These are phyloP conservation scores for Ctenicera cuprea DNA, from an alignment of 2,888 invertebrate genomes.

Conservation along the genomic window DNA sequence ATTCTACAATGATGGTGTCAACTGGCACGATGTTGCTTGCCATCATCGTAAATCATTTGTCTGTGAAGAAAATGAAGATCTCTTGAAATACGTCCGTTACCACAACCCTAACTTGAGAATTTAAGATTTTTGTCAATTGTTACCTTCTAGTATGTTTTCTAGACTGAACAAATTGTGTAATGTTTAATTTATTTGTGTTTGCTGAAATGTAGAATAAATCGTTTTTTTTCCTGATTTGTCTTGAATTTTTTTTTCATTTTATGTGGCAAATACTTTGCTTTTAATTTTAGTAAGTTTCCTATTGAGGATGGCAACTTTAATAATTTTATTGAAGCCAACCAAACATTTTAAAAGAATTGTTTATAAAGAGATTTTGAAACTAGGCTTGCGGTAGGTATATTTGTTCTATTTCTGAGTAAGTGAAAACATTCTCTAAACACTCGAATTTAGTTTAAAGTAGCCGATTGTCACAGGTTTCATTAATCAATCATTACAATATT, in stretches of 20 bases:
- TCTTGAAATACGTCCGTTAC: constrained; percentile 89
- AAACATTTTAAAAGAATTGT: too few relatives aligned
- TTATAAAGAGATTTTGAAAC: too few relatives aligned
- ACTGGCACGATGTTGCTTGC: constrained; percentile 95
- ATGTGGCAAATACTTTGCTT: neutral
- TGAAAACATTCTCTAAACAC: too few relatives aligned
- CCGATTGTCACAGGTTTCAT: too few relatives aligned
- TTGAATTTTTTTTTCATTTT: neutral
- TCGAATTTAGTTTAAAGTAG: too few relatives aligned
- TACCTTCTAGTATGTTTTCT: constrained; percentile 13
- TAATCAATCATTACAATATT: too few relatives aligned
- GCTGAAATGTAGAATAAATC: constrained; percentile 4
- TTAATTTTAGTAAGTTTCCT: neutral
- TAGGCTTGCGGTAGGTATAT: too few relatives aligned
- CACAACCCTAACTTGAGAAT: constrained; percentile 87
- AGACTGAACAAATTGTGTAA: constrained; percentile 5
- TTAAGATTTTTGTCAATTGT: constrained; percentile 69
- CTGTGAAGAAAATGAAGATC: constrained; percentile 91
- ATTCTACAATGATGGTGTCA: constrained; percentile 93
- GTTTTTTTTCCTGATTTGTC: neutral
- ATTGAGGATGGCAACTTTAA: too few relatives aligned
- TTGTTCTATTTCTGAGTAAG: too few relatives aligned
- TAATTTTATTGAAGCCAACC: too few relatives aligned
- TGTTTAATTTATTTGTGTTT: constrained; percentile 34
- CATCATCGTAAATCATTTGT: constrained; percentile 93